Base-by-base conservation (phyloP, 2,888 invertebrate genomes). In the Drosophila stalkeri region DNA sequence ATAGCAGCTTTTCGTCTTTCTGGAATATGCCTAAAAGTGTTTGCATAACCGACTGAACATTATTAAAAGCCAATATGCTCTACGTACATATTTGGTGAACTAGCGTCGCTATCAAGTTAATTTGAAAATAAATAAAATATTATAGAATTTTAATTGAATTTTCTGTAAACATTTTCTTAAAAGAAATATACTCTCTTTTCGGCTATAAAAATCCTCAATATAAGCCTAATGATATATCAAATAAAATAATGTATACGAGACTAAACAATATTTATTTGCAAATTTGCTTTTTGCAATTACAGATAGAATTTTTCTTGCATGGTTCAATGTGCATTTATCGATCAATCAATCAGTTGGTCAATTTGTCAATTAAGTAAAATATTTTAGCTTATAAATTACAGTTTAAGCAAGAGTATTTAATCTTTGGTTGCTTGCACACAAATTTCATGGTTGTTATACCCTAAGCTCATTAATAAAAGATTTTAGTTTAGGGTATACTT, bases 391-490 rank as follows among this genome's bases (percentile, higher is more conserved):
- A 31, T 16, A 1, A 27, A 27, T 47, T n/a, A n/a, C 11, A 27
- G 9, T 27, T 49, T 5, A 47, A 16, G 16, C 46, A 23, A 8
- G 46, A 16, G 47, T 5, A n/a, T n/a, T 47, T 47, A 47, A 47
- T 47, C 47, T 47, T 27, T 49, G 27, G 27, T 47, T 27, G 27
- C 27, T n/a, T 31, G 47, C 27, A 16, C 16, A 47, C 47, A 47
- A 27, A 47, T 47, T 47, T 16, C 46, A 46, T 16, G 20, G 6
- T 27, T 27, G 6, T 4, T 23, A 46, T 46, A 23, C 46, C 46
- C 47, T n/a, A 9, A 31, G 5, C 47, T 27, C 31, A 47, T 47
- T 46, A 27, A 16, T 16, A 16, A 3, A 16, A 27, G 27, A 27
- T 8, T 16, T 16, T 27, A 27, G 27, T 7, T 16, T 44, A 7